Evolutionary conservation across 1,140 invertebrate species (phyloP).

Genomic region (Monochamus saltuarius): DNA sequence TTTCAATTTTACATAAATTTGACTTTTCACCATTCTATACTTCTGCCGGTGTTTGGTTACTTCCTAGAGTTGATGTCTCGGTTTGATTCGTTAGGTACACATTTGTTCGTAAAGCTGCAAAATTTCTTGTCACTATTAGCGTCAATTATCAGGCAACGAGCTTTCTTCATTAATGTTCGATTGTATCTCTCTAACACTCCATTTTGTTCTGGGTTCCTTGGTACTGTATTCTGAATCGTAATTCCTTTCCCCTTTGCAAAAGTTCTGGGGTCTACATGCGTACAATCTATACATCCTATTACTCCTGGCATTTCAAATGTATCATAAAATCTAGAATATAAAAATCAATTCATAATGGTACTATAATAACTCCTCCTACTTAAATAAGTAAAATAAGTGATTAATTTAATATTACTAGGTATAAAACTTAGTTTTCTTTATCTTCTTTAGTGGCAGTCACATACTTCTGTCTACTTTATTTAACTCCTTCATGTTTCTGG

Average conservation of each 20-base stretch:
- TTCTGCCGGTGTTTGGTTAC: too few species aligned
- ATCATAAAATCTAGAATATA: conserved; percentile 18
- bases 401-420: too few species aligned
- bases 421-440: too few species aligned
- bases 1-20: too few species aligned
- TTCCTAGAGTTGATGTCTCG: too few species aligned
- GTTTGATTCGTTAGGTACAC: conserved; percentile 30
- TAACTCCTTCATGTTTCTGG: too few species aligned
- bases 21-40: too few species aligned
- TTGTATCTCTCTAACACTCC: conserved; percentile 51
- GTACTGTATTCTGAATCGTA: conserved; percentile 26
- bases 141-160: conserved; percentile 43
- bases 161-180: conserved; percentile 43
- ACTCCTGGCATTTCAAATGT: conserved; percentile 34
- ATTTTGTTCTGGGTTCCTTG: conserved; percentile 49
- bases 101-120: conserved; percentile 45
- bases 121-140: conserved; percentile 33
- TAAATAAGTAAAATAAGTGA: too few species aligned
- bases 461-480: too few species aligned
- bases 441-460: too few species aligned
- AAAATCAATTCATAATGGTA: not conserved
- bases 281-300: conserved; percentile 42
- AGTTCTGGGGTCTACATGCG: conserved; percentile 45
- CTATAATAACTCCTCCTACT: too few species aligned
- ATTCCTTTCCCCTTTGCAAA: conserved; percentile 32